Evolutionary conservation across 2,797 vertebrate genomes (phyloP).

Genomic region (Florisuga fusca): DNA sequence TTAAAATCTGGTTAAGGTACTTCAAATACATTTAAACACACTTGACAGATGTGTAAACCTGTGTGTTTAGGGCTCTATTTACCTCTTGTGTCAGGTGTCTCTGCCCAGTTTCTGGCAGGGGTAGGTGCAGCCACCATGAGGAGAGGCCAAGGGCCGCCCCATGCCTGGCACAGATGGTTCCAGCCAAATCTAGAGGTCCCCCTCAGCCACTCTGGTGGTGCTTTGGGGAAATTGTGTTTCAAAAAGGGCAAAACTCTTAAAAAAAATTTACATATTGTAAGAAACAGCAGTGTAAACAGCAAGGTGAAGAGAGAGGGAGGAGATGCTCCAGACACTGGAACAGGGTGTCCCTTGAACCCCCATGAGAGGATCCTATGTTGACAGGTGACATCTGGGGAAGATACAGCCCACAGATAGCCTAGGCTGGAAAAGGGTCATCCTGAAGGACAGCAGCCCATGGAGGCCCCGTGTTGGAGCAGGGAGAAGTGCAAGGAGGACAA

Average conservation of each 20-base stretch:
- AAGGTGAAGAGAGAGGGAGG: fast-evolving
- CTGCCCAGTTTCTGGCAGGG: fast-evolving
- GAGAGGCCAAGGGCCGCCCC: not conserved
- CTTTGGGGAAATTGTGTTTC: fast-evolving
- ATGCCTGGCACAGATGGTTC: fast-evolving
- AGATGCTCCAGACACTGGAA: not conserved
- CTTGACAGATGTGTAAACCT: not conserved
- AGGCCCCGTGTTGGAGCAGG: not conserved
- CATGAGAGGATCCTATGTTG: fast-evolving
- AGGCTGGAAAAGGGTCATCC: not conserved
- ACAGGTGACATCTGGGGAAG: not conserved
- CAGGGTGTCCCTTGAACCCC: not conserved
- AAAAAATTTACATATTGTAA: not conserved
- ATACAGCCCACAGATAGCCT: not conserved
- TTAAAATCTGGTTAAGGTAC: not conserved
- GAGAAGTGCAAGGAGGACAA: fast-evolving
- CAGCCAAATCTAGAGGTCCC: fast-evolving
- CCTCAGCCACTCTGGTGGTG: fast-evolving
- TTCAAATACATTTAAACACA: not conserved
- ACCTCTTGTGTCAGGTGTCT: fast-evolving
- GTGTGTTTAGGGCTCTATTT: fast-evolving
- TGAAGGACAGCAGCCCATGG: fast-evolving
- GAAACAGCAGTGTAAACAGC: not conserved
- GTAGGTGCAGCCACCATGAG: fast-evolving
- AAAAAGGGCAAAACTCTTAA: not conserved